Percentiles rank a stretch among this genome's conserved stretches.
Evolutionary conservation across 2,888 invertebrate species (phyloP).

Genomic region (Ethmia dodecea): DNA sequence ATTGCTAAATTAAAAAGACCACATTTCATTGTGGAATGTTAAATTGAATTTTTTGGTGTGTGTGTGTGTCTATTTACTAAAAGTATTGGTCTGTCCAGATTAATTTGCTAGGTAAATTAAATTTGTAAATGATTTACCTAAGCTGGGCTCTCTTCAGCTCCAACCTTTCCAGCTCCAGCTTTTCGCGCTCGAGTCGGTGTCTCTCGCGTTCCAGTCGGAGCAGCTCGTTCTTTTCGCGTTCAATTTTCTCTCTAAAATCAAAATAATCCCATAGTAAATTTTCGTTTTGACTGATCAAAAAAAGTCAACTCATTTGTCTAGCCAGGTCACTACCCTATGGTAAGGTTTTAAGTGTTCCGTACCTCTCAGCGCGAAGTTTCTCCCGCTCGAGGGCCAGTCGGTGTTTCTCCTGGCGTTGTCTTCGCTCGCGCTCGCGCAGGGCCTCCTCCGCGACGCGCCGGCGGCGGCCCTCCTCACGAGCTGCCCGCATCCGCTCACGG

Average conservation of each 20-base stretch:
- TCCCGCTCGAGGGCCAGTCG: slow-evolving; percentile 89
- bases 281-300: neutral
- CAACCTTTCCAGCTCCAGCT: slow-evolving; percentile 86
- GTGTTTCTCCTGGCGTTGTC: slow-evolving; percentile 90
- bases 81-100: too few relatives aligned
- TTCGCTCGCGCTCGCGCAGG: slow-evolving; percentile 87
- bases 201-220: slow-evolving; percentile 90
- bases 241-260: slow-evolving; percentile 84
- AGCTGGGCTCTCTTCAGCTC: slow-evolving; percentile 90
- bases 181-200: slow-evolving; percentile 86
- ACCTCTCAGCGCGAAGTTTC: slow-evolving; percentile 86
- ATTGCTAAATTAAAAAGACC: too few relatives aligned
- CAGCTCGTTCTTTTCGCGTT: slow-evolving; percentile 91
- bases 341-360: too few relatives aligned
- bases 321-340: neutral
- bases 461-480: slow-evolving; percentile 89
- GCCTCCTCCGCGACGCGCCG: slow-evolving; percentile 87
- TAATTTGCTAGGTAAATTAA: too few relatives aligned
- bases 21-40: too few relatives aligned
- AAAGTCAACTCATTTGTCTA: neutral
- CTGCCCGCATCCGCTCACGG: slow-evolving; percentile 86
- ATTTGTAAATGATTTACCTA: slow-evolving; percentile 66
- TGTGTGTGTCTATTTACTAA: too few relatives aligned
- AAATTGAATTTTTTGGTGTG: too few relatives aligned
- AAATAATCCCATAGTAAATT: neutral